These are phyloP conservation scores for Trachemys scripta DNA, from an alignment of 2,113 vertebrate genomes.

Conservation along the genomic window DNA sequence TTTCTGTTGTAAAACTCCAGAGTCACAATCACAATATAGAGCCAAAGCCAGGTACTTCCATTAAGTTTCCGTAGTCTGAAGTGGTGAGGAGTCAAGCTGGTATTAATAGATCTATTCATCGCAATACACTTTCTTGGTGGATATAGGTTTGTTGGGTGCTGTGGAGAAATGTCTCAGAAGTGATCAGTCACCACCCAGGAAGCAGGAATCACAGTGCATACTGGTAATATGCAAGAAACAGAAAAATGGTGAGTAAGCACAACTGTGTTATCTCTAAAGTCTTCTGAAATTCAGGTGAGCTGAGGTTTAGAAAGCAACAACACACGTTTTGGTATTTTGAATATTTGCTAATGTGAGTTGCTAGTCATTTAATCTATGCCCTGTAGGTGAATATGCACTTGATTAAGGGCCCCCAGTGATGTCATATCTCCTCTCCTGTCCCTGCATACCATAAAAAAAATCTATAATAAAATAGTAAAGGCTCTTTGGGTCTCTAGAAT, in stretches of 20 bases:
- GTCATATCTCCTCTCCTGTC: conserved; percentile 40
- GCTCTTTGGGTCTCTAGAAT: conserved; percentile 1
- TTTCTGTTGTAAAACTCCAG: conserved; percentile 65
- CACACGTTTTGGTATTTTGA: background rate
- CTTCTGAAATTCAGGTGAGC: conserved; percentile 57
- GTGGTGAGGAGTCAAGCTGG: conserved; percentile 62
- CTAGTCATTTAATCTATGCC: accelerated
- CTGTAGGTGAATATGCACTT: conserved; percentile 55
- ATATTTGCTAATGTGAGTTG: background rate
- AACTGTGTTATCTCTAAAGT: conserved; percentile 10
- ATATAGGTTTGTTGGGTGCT: conserved; percentile 58
- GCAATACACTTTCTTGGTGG: conserved; percentile 63
- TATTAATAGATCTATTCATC: conserved; percentile 68
- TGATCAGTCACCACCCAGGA: conserved; percentile 59
- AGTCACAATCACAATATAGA: conserved; percentile 34
- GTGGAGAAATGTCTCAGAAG: conserved; percentile 67
- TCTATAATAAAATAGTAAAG: conserved; percentile 41
- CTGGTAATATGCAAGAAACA: conserved; percentile 45
- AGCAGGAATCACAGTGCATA: conserved; percentile 45
- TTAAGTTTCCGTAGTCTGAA: conserved; percentile 62
- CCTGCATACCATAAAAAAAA: background rate
- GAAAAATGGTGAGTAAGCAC: background rate
- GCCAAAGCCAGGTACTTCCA: conserved; percentile 65
- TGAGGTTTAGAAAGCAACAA: background rate
- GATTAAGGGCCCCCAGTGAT: conserved; percentile 49